Evolutionary conservation across 2,797 vertebrate genomes (phyloP), one percentile per base, ranked within the genome.

Genomic region (Melanogrammus aeglefinus): DNA sequence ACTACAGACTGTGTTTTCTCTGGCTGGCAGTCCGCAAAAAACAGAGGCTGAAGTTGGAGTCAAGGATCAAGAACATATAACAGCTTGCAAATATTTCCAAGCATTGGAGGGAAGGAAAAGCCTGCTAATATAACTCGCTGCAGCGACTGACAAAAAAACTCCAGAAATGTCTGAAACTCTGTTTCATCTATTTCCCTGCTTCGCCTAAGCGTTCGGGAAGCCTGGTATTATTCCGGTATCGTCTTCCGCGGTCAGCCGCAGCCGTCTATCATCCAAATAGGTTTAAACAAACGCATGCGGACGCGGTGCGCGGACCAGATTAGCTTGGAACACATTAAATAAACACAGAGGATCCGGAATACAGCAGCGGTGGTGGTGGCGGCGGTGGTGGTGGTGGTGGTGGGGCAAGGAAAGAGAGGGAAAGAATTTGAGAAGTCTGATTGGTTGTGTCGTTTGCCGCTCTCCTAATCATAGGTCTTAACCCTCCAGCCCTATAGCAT

Each of bases 381-480:
- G 24, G 66, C 1, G n/a, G n/a, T 31, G 66, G 27, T 14, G 63
- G 24, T 16, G 63, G 76, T 0, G 16, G 31, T 6, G 69, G 24
- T 38, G 33, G 51, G 66, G 47, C 9, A 41, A 75, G 77, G 79
- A 24, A 78, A 63, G 57, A 63, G 57, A n/a, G 57, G 57, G 57
- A 63, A 72, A 39, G 41, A 78, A 78, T 74, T 80, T 21, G 63
- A 82, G 82, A 57, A 77, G 80, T 72, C 57, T 75, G 76, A 86
- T 83, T 86, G 21, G n/a, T 77, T 79, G 77, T 47, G 36, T 74
- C 81, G 76, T 33, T 83, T 85, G 80, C 86, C 88, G 85, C 75
- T 36, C 73, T 87, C 89, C 85, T 93, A 93, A 93, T 93, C 90
- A 91, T 24, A 47, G 84, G 80, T 84, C 87, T 81, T 81, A 85